These are phyloP conservation scores for Beris morrisii DNA, from an alignment of 2,888 invertebrate species.

Conservation along the genomic window DNA sequence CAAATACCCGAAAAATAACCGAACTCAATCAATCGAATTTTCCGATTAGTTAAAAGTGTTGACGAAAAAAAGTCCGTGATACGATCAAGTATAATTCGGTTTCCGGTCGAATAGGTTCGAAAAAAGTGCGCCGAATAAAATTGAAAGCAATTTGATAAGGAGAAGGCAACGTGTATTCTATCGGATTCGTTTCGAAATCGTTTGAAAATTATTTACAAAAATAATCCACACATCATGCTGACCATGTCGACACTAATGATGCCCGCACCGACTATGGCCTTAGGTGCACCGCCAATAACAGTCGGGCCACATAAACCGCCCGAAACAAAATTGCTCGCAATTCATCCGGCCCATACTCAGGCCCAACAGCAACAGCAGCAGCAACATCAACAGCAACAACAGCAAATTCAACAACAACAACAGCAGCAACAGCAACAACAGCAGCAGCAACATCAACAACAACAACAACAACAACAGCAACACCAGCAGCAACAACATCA, in stretches of 20 bases:
- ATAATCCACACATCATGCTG: constrained; percentile 50
- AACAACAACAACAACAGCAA: constrained; percentile 45
- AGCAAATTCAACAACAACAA: constrained; percentile 40
- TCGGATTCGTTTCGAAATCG: constrained; percentile 37
- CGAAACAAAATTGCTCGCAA: constrained; percentile 56
- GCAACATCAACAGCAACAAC: constrained; percentile 33
- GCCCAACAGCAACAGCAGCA: constrained; percentile 45
- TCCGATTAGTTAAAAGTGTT: too few species aligned
- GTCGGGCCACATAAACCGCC: constrained; percentile 57
- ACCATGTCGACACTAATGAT: constrained; percentile 58
- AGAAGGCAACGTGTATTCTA: constrained; percentile 36
- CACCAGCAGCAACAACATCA: constrained; percentile 42
- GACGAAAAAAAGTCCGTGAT: too few species aligned
- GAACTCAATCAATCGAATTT: too few species aligned
- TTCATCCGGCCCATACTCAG: constrained; percentile 52
- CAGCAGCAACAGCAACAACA: constrained; percentile 42
- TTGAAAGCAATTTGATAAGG: too few species aligned
- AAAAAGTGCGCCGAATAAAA: too few species aligned
- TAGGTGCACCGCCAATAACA: constrained; percentile 56
- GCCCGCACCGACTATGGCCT: constrained; percentile 57
- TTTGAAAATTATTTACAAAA: constrained; percentile 43
- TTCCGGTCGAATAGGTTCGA: too few species aligned
- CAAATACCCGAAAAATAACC: too few species aligned
- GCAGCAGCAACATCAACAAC: constrained; percentile 42
- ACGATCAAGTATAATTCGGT: too few species aligned